phyloP scores from a whole-genome alignment of 2,888 invertebrate species.

The Eupithecia subfuscata region DNA sequence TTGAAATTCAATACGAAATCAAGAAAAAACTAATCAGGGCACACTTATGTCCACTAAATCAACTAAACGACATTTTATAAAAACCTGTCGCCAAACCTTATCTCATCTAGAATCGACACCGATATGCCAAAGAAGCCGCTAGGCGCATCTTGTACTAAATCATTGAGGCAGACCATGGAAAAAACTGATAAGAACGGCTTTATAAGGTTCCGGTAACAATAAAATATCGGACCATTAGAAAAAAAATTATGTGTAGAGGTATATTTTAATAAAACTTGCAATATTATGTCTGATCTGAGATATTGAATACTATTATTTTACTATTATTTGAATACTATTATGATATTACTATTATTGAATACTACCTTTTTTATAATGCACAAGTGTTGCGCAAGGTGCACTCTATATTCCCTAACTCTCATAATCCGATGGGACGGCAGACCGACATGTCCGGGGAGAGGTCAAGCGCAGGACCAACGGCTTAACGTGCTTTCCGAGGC shows the following conservation, averaged over 20 bases:
- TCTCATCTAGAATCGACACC: conserved; percentile 32
- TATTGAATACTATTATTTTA: too few species aligned
- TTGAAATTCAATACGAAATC: not conserved
- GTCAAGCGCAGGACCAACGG: too few species aligned
- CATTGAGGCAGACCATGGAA: conserved; percentile 19
- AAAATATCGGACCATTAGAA: not conserved
- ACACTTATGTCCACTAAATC: not conserved
- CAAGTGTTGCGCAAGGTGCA: too few species aligned
- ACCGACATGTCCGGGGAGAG: too few species aligned
- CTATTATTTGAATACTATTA: too few species aligned
- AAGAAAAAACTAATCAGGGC: not conserved
- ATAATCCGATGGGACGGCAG: too few species aligned
- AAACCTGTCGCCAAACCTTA: conserved; percentile 32
- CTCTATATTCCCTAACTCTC: too few species aligned
- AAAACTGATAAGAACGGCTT: conserved; percentile 22
- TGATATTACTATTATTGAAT: too few species aligned
- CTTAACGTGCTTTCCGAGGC: too few species aligned
- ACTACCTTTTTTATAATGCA: too few species aligned
- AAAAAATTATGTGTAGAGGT: not conserved
- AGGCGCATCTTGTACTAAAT: conserved; percentile 22
- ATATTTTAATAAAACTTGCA: not conserved
- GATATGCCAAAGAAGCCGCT: conserved; percentile 25
- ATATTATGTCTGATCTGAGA: too few species aligned
- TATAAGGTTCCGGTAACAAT: not conserved
- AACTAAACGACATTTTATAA: not conserved